Evolutionary conservation across 2,888 invertebrate genomes (phyloP), one percentile per base, ranked within the genome.

Genomic region (Heterodera filipjevi): DNA sequence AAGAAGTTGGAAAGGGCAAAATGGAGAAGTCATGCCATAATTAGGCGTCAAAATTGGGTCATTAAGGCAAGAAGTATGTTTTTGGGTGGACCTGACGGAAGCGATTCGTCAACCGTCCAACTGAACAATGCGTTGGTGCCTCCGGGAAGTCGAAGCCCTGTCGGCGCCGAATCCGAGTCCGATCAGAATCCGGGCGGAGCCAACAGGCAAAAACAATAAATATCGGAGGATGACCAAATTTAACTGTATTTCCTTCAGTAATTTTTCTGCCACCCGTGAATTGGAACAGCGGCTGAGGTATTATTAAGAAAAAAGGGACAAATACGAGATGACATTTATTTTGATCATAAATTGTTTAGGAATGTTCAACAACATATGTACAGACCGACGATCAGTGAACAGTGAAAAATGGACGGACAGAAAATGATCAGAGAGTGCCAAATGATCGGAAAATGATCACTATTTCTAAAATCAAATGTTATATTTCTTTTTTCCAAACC

Each of bases 311-410:
- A 49, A 49, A 49, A 49, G 22, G 22, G 3, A 59, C n/a, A n/a
- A n/a, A n/a, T n/a, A 59, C 8, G n/a, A n/a, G 22, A 27, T 59
- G 0, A 27, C 1, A 12, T 6, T 59, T 6, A 12, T 8, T 64
- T 22, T 64, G 8, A 22, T 14, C 2, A 27, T 64, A n/a, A n/a
- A 14, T 30, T 44, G 44, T 49, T 49, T 22, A 81, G 84, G 44
- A 82, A 86, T 68, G 85, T 86, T 16, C 86, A 88, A 72, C 86
- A 87, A 76, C 88, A 88, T 80, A 86, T 87, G 86, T 88, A 88
- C 78, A 82, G 82, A 32, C 88, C 87, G 16, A 59, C 59, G 59
- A 59, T 5, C 59, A 59, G 6, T 27, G 32, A 68, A 68, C 33
- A 22, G 14, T 2, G n/a, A n/a, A n/a, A n/a, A n/a, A n/a, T n/a